Evolutionary conservation across 2,888 invertebrate species (phyloP).

Genomic region (Acanthosepion esculentum): DNA sequence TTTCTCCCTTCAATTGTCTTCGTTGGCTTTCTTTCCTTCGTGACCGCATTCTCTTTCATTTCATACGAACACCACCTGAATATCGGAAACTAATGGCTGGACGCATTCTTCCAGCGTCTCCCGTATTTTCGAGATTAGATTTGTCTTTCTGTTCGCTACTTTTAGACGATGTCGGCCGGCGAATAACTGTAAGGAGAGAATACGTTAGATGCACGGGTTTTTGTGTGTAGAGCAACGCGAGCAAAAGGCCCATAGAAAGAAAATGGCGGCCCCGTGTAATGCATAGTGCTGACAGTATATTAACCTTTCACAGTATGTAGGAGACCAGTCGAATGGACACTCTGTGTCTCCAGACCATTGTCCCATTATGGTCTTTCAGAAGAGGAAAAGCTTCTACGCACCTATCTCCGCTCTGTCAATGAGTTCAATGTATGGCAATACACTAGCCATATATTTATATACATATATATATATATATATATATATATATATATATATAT

Average conservation of each 20-base stretch:
- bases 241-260: neutral
- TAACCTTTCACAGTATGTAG: slow-evolving; percentile 33
- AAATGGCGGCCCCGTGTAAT: slow-evolving; percentile 33
- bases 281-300: slow-evolving; percentile 33
- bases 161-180: neutral
- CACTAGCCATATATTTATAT: neutral
- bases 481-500: slow-evolving; percentile 25
- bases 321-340: slow-evolving; percentile 5
- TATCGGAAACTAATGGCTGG: slow-evolving; percentile 20
- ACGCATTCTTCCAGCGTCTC: neutral
- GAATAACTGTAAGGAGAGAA: neutral
- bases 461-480: slow-evolving; percentile 15
- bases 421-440: neutral
- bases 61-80: neutral
- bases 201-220: neutral
- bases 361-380: slow-evolving; percentile 33
- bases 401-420: neutral
- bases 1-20: too few relatives aligned
- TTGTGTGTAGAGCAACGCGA: neutral
- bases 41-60: neutral
- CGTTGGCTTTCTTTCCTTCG: too few relatives aligned
- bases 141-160: neutral
- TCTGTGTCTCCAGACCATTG: slow-evolving; percentile 3
- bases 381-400: neutral
- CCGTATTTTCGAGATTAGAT: neutral